Evolutionary conservation across 2,113 vertebrate species (phyloP).

Genomic region (Salminus brasiliensis): DNA sequence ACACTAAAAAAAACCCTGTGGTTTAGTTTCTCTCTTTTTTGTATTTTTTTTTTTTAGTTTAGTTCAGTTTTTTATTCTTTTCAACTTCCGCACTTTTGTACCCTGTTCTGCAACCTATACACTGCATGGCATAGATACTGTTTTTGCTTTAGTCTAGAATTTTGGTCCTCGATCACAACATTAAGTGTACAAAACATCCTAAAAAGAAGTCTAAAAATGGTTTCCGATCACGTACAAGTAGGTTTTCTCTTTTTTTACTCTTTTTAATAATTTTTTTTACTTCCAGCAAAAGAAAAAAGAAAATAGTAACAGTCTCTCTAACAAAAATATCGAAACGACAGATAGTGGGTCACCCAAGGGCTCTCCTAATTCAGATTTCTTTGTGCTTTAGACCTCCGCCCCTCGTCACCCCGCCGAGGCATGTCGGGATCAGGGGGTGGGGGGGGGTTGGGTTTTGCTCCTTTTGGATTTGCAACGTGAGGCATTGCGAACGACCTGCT

Average conservation of each 20-base stretch:
- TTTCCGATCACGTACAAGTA: slow-evolving; percentile 72
- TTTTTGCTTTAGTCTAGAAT: slow-evolving; percentile 78
- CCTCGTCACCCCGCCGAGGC: not conserved
- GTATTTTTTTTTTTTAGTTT: slow-evolving; percentile 29
- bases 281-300: slow-evolving; percentile 65
- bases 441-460: not conserved
- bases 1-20: slow-evolving; percentile 67
- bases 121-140: slow-evolving; percentile 67
- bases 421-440: slow-evolving; percentile 9
- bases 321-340: slow-evolving; percentile 66
- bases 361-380: slow-evolving; percentile 62
- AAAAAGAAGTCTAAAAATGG: slow-evolving; percentile 80
- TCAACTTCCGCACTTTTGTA: slow-evolving; percentile 55
- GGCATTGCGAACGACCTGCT: not conserved
- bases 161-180: slow-evolving; percentile 81
- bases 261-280: slow-evolving; percentile 60
- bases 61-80: slow-evolving; percentile 62
- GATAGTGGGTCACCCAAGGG: slow-evolving; percentile 66
- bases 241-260: slow-evolving; percentile 61
- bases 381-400: slow-evolving; percentile 65
- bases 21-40: slow-evolving; percentile 46
- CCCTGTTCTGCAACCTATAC: slow-evolving; percentile 76
- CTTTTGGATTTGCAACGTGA: slow-evolving; percentile 1
- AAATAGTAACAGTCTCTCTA: slow-evolving; percentile 80
- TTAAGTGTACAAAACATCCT: slow-evolving; percentile 80